Conservation (phyloP, 1,140 invertebrate species). For the Euwallacea similis region DNA sequence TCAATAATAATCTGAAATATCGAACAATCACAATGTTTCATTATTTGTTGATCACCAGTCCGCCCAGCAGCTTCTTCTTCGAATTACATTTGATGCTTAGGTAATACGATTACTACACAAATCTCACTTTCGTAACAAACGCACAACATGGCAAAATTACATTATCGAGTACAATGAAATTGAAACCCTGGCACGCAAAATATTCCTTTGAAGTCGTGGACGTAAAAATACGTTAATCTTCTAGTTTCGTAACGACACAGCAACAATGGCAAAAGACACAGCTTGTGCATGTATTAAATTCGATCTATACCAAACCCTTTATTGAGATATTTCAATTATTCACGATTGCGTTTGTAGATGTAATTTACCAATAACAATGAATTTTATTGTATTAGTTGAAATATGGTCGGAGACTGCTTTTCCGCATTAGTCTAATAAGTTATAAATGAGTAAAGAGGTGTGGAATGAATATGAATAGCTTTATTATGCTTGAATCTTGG, state of each 20-base stretch:
- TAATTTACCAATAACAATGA: too few relatives aligned
- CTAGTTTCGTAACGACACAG: slow-evolving; percentile 16
- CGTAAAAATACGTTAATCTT: slow-evolving; percentile 29
- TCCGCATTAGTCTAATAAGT: too few relatives aligned
- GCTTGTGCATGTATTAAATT: slow-evolving; percentile 27
- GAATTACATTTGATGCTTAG: background rate
- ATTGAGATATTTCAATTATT: slow-evolving; percentile 32
- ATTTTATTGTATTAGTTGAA: too few relatives aligned
- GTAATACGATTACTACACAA: background rate
- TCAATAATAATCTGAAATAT: slow-evolving; percentile 1
- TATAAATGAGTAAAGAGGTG: too few relatives aligned
- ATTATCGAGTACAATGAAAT: slow-evolving; percentile 22
- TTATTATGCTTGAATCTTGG: too few relatives aligned
- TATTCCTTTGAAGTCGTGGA: slow-evolving; percentile 6
- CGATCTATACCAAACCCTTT: slow-evolving; percentile 27
- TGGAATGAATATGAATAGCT: too few relatives aligned
- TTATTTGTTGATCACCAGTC: background rate
- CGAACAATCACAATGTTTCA: background rate
- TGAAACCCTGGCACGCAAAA: slow-evolving; percentile 13
- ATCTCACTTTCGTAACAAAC: background rate
- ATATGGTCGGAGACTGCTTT: too few relatives aligned
- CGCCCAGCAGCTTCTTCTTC: background rate
- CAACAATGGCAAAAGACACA: slow-evolving; percentile 25
- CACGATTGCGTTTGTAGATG: slow-evolving; percentile 7
- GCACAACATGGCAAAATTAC: slow-evolving; percentile 4